Base-by-base conservation (phyloP, 2,797 vertebrate species). In the Poecilia velifera region DNA sequence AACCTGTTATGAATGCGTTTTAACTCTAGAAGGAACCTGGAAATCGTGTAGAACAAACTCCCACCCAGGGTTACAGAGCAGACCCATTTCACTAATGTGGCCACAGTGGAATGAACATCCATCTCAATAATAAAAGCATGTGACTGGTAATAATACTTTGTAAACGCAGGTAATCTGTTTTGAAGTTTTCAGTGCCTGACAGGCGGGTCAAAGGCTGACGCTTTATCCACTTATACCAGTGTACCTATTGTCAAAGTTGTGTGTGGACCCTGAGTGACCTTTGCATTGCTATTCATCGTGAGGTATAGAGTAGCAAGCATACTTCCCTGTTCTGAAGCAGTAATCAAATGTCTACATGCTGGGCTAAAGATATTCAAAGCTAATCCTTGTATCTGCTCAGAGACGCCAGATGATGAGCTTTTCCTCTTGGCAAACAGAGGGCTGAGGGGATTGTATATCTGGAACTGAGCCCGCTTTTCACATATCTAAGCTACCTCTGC, bases 351-450 rank as follows among this genome's bases (percentile, higher is more conserved):
- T 89, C 79, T 85, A 86, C 90, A 92, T 20, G 86, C 83, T 47
- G 79, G 76, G 81, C 79, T 82, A 86, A 74, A 82, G 90, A 93
- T 91, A 90, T 89, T 86, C 84, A 88, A 86, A 86, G 79, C 68
- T 92, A 93, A 95, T 93, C 92, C 93, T 89, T 82, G 89, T 92
- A 93, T 94, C 89, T 90, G 82, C 87, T 90, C 87, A 89, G 86
- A 94, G 93, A 91, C 83, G 74, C 86, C 82, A 84, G 91, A 85
- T 87, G 82, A 89, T 90, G 85, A 88, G 83, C 89, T 88, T 87
- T 90, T 82, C 86, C 86, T 87, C 86, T 82, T 82, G 88, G 87
- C 86, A 91, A 90, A 86, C 77, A 36, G 73, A 81, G 80, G 66
- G 85, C 88, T 77, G 77, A 57, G 59, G 82, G 87, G 76, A 89